phyloP scores from a whole-genome alignment of 2,797 vertebrate genomes.

The Coilia nasus region DNA sequence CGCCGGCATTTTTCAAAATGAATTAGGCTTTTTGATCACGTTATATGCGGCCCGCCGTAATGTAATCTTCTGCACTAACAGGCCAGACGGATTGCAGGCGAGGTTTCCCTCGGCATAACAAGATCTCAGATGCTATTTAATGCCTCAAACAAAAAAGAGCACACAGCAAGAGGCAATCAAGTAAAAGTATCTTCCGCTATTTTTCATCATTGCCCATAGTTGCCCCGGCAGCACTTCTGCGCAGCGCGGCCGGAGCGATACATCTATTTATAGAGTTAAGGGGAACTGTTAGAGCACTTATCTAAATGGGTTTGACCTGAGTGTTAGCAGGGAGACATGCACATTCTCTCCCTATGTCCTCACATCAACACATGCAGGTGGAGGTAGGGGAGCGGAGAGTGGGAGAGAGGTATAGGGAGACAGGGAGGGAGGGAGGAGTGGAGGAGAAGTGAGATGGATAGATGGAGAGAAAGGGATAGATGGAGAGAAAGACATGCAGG shows the following conservation, averaged over 20 bases:
- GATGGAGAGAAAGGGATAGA: no score
- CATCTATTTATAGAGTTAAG: slow-evolving; percentile 21
- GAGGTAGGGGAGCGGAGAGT: no score
- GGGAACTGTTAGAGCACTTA: slow-evolving; percentile 16
- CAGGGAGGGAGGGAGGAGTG: no score
- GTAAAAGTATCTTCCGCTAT: background rate
- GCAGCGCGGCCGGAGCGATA: background rate
- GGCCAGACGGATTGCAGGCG: slow-evolving; percentile 5
- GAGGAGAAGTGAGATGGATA: no score
- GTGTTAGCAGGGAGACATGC: slow-evolving; percentile 50
- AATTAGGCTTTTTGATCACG: background rate
- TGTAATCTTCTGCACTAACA: background rate
- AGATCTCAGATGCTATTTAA: background rate
- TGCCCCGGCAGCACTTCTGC: slow-evolving; percentile 5
- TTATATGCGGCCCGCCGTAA: background rate
- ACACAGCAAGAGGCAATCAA: slow-evolving; percentile 1
- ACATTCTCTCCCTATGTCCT: slow-evolving; percentile 69
- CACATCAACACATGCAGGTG: slow-evolving; percentile 39
- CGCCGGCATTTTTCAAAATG: slow-evolving; percentile 11
- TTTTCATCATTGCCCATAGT: slow-evolving; percentile 6
- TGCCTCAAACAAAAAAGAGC: background rate
- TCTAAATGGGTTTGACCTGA: slow-evolving; percentile 21
- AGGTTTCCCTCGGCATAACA: background rate
- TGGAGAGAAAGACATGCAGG: no score
- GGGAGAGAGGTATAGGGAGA: background rate